phyloP scores from a whole-genome alignment of 2,797 vertebrate genomes.

The Sebastes oblongus region DNA sequence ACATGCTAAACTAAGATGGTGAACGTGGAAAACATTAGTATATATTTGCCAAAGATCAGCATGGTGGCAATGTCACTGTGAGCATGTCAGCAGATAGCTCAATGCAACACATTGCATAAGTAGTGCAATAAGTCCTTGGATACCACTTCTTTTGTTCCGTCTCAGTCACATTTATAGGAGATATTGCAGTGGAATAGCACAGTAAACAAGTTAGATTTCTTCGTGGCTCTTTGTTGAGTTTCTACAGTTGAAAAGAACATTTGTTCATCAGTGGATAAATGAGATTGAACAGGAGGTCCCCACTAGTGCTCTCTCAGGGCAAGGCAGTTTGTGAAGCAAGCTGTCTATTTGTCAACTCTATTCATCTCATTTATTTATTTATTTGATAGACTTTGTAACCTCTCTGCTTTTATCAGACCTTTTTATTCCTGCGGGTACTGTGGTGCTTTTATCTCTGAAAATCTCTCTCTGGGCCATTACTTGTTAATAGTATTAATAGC shows the following conservation, averaged over 20 bases:
- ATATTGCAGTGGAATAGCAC: background rate
- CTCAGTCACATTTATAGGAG: background rate
- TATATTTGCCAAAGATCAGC: background rate
- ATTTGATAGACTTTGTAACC: slow-evolving; percentile 21
- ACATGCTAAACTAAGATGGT: background rate
- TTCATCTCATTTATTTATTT: slow-evolving; percentile 22
- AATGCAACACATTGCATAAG: background rate
- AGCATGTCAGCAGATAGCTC: background rate
- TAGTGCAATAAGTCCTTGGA: too few species aligned
- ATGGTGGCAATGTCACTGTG: background rate
- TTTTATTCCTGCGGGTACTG: slow-evolving; percentile 36
- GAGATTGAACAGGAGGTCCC: background rate
- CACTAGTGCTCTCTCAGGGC: background rate
- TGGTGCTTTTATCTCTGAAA: slow-evolving; percentile 47
- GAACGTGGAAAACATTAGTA: background rate
- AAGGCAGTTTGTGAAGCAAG: slow-evolving; percentile 11
- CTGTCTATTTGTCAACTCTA: slow-evolving; percentile 9
- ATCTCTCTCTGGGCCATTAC: slow-evolving; percentile 65
- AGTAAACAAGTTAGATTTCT: background rate
- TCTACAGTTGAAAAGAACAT: background rate
- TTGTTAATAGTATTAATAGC: slow-evolving; percentile 74
- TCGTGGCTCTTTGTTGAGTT: background rate
- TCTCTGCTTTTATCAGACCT: slow-evolving; percentile 39
- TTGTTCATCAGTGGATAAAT: background rate
- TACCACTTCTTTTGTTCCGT: background rate